Base-by-base conservation (phyloP, 2,888 invertebrate genomes). In the Ormyrus labotus region DNA sequence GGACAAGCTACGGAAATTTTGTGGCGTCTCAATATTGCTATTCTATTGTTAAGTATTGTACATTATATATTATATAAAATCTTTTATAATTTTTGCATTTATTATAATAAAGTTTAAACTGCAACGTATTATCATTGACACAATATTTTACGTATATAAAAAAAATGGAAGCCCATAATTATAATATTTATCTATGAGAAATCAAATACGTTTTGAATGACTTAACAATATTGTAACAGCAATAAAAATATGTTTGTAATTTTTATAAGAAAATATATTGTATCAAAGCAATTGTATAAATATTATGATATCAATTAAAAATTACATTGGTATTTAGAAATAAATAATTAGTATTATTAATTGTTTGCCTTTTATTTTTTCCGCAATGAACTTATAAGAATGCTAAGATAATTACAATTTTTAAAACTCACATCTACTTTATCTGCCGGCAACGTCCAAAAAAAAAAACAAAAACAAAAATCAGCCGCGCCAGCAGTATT, bases 41-140 rank as follows among this genome's bases (percentile, higher is more conserved):
- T 70, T 72, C n/a, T 63, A 55, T 67, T 48, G 60, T 60, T 81
- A 81, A 81, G 73, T 60, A 81, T 73, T 81, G 81, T 78, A 81
- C 7, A 81, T 78, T 77, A 64, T 51, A 73, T 67, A 76, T 76
- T 48, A 13, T 64, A 71, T 47, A 67, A 72, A 64, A 58, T 45
- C 71, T 81, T 81, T 77, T 78, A 70, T 77, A 72, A 77, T 73
- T 72, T 75, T 74, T 70, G 71, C 77, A 70, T 69, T 53, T 51
- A 72, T 45, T 57, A 61, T 34, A 50, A 75, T 57, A 64, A 74
- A 68, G 1, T 63, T 55, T 79, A 79, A 55, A 48, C 60, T 61
- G 34, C 34, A 55, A 68, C 47, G 61, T 50, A 51, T 57, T 53
- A 68, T 67, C 8, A 55, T 61, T 13, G 55, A 13, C 34, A 34